Conservation (phyloP, 2,113 vertebrate genomes). For the Lampris incognitus region DNA sequence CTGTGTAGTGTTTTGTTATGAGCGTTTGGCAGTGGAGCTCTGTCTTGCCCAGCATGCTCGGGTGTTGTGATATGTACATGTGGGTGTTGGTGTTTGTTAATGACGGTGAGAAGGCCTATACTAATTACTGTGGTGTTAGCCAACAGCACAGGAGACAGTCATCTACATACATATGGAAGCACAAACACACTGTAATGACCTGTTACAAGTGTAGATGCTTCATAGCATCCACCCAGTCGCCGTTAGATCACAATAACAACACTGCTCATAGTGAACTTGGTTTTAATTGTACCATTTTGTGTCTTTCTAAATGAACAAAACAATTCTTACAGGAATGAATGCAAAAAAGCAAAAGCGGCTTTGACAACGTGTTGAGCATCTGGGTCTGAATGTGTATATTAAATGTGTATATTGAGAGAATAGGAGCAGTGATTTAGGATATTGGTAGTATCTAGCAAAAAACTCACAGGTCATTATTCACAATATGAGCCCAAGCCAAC, state of each 20-base stretch:
- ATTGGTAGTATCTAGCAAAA: no score
- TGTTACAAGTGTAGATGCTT: neutral
- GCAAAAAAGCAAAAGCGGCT: no score
- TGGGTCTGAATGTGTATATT: no score
- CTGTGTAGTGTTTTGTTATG: neutral
- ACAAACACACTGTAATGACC: neutral
- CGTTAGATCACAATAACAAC: conserved; percentile 6
- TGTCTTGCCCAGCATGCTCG: neutral
- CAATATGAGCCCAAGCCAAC: no score
- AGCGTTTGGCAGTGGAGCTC: neutral
- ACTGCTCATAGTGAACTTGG: neutral
- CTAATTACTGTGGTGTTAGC: neutral
- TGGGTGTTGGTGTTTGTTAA: neutral
- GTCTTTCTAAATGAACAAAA: no score
- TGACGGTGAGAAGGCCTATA: neutral
- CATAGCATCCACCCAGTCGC: neutral
- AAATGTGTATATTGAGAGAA: no score
- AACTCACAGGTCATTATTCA: no score
- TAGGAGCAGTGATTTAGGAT: no score
- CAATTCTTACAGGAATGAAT: no score
- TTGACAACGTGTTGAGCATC: no score
- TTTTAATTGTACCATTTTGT: no score
- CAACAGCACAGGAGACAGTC: neutral
- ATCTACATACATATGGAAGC: neutral
- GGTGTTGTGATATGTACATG: conserved; percentile 1